These are phyloP conservation scores for Paracentrotus lividus DNA, from an alignment of 53 echinoderm and acorn worm genomes.

Conservation along the genomic window DNA sequence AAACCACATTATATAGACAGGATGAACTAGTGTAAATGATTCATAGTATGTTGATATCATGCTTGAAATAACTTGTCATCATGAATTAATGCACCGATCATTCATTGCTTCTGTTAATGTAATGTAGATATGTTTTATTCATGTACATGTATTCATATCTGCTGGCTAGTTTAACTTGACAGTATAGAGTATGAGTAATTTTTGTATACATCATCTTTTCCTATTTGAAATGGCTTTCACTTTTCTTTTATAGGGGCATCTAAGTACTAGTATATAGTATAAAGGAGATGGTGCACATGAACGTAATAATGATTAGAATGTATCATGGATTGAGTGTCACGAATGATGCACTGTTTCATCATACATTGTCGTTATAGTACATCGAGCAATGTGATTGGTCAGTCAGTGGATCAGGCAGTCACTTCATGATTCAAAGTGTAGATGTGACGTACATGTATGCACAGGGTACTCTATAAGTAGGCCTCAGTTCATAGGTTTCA, in stretches of 20 bases:
- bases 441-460: background rate
- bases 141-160: background rate
- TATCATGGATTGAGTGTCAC: background rate
- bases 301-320: background rate
- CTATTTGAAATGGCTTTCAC: background rate
- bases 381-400: conserved; percentile 47
- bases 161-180: background rate
- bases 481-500: conserved; percentile 60
- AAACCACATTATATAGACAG: conserved; percentile 27
- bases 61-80: conserved; percentile 57
- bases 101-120: background rate
- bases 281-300: background rate
- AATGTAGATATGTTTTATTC: background rate
- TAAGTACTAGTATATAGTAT: background rate
- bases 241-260: background rate
- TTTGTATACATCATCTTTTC: background rate
- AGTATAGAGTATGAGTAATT: background rate
- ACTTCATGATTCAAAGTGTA: conserved; percentile 13
- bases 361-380: background rate
- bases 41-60: conserved; percentile 37
- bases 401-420: conserved; percentile 15
- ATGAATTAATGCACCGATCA: conserved; percentile 12
- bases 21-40: conserved; percentile 56
- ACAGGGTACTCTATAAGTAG: conserved; percentile 17
- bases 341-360: background rate